A percentile compares a stretch with the other conserved stretches of the same genome.
These are phyloP conservation scores for Ascaphus truei DNA, from an alignment of 2,113 vertebrate genomes.

Conservation along the genomic window DNA sequence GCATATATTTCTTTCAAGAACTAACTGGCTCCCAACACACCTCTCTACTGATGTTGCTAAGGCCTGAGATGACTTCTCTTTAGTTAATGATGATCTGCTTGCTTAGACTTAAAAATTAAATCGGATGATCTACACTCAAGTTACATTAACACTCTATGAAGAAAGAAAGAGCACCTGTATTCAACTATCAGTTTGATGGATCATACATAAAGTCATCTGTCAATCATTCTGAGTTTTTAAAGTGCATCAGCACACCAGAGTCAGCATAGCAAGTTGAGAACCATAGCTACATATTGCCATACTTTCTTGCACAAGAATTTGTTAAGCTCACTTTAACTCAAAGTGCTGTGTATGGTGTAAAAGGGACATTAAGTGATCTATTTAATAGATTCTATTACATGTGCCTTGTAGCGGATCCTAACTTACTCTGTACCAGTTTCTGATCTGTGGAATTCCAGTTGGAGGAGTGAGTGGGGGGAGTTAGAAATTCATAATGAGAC, in stretches of 20 bases:
- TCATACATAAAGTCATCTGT: background rate
- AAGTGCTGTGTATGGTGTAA: background rate
- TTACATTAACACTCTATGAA: background rate
- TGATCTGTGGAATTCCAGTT: background rate
- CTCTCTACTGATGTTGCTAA: background rate
- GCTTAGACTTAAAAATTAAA: background rate
- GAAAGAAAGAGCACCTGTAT: background rate
- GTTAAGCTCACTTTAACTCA: background rate
- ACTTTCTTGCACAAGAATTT: background rate
- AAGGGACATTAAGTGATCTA: background rate
- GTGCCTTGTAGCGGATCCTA: too few relatives aligned
- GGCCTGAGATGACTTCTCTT: background rate
- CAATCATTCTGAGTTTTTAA: background rate
- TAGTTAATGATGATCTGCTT: background rate
- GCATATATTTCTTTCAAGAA: too few relatives aligned
- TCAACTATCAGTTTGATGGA: background rate
- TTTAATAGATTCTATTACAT: background rate
- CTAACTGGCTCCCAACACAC: too few relatives aligned
- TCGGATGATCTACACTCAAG: background rate
- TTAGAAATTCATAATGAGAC: too few relatives aligned
- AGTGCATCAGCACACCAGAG: background rate
- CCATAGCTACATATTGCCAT: background rate
- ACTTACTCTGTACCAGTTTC: background rate
- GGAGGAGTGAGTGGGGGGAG: too few relatives aligned
- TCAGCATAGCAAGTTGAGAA: too few relatives aligned